Base-by-base conservation (phyloP, 2,888 invertebrate species). In the Ditula angustiorana region DNA sequence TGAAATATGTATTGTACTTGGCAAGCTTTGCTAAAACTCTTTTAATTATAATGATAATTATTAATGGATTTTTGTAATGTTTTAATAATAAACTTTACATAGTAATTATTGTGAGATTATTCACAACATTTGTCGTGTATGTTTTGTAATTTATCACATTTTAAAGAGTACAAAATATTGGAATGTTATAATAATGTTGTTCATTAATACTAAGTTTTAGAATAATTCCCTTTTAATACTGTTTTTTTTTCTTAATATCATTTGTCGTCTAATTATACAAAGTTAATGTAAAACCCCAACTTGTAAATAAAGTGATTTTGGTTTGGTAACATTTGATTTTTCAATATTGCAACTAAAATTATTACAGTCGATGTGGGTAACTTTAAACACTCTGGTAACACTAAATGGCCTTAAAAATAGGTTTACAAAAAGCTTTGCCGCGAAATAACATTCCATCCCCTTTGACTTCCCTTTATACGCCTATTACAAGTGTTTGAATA, bases 131-230 rank as follows among this genome's bases (percentile, higher is more conserved):
- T 86, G 85, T 87, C 87, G 78, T 41, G 41, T 83, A 80, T 85
- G 87, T 90, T 91, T 92, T 90, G 89, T 92, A 90, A 91, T 91
- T 92, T 92, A 91, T 91, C 88, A 88, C 90, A 90, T 90, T 91
- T 91, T 90, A 90, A 88, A 91, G 90, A 91, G 91, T 91, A 92
- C 90, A 90, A 92, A 91, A 88, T 92, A 91, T 92, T 89, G 89
- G 90, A 89, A 90, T 89, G 92, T 92, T 92, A 90, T 89, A 78
- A 85, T 88, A 89, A 89, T 89, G 88, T 92, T 92, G 90, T 90
- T 92, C 86, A 79, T 81, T 90, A 88, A 87, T 86, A 77, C 69
- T 90, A 89, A 88, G 89, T 90, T 91, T 90, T 91, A 90, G 90
- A 90, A 78, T 91, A 90, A 88, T 88, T 84, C 83, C 80, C 84